A percentile compares a stretch with the other conserved stretches of the same genome.
Evolutionary conservation across 2,797 vertebrate genomes (phyloP).

Genomic region (Ciconia nigra): DNA sequence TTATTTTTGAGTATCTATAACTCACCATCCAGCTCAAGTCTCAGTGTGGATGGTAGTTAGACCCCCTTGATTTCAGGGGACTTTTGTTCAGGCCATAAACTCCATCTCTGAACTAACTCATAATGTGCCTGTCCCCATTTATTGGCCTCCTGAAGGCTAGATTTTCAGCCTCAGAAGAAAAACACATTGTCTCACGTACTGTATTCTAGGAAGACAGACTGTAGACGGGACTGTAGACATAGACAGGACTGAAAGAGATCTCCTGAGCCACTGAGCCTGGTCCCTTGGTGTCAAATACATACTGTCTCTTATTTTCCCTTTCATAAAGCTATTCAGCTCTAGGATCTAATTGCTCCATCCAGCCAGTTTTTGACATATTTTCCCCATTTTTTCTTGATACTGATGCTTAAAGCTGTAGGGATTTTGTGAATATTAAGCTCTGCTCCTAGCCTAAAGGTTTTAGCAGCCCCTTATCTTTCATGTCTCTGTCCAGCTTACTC

Average conservation of each 20-base stretch:
- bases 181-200: neutral
- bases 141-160: neutral
- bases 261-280: neutral
- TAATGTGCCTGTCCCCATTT: neutral
- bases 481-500: conserved; percentile 24
- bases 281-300: neutral
- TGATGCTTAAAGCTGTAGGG: neutral
- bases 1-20: neutral
- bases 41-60: neutral
- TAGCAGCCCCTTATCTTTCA: conserved; percentile 18
- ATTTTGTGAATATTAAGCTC: conserved; percentile 40
- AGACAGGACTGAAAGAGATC: neutral
- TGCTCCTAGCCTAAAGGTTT: conserved; percentile 22
- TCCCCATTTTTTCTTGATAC: neutral
- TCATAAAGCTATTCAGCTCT: neutral
- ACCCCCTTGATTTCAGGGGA: neutral
- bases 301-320: neutral
- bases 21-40: neutral
- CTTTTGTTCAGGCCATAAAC: neutral
- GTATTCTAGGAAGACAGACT: neutral
- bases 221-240: neutral
- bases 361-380: neutral
- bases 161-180: neutral
- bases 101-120: neutral
- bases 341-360: conserved; percentile 2